Evolutionary conservation across 2,888 invertebrate genomes (phyloP), one percentile per base, ranked within the genome.

Genomic region (Phyllotreta striolata): DNA sequence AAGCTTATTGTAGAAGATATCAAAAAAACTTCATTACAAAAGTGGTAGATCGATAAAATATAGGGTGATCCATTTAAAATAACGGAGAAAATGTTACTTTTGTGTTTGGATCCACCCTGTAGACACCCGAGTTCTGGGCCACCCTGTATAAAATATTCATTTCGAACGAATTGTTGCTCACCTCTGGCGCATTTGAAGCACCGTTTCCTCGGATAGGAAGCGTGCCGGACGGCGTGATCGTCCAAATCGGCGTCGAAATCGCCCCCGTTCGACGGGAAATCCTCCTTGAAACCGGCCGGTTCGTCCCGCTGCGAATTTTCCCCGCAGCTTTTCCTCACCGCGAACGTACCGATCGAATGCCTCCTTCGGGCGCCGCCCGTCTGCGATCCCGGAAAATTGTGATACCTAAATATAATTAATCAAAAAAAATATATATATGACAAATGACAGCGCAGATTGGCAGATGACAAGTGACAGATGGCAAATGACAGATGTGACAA

Each of bases 271-370:
- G 76, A 76, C 0, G 78, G 76, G 59, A 77, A 74, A 62, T 80
- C 80, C 38, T 81, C 80, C 62, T 78, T 77, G 67, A 79, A 81
- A 66, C 77, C 24, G 2, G 24, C 24, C 24, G 24, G n/a, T n/a
- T n/a, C n/a, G n/a, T n/a, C n/a, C n/a, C n/a, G n/a, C n/a, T n/a
- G n/a, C n/a, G n/a, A n/a, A n/a, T n/a, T n/a, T 4, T 24, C 24
- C 24, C 4, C 24, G 24, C n/a, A n/a, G n/a, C 4, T 24, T 24
- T 24, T 24, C 24, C 51, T 38, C 5, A 38, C 85, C 54, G 87
- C 78, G 74, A 89, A 89, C 0, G 88, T 88, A 5, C 90, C 88
- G 12, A 90, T 88, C 0, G 90, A 90, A 75, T 90, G 90, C 67
- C 91, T 83, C 40, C 85, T 77, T 54, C 85, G 80, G 10, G 84